Conservation (phyloP, 2,113 vertebrate species). For the Trichechus manatus region DNA sequence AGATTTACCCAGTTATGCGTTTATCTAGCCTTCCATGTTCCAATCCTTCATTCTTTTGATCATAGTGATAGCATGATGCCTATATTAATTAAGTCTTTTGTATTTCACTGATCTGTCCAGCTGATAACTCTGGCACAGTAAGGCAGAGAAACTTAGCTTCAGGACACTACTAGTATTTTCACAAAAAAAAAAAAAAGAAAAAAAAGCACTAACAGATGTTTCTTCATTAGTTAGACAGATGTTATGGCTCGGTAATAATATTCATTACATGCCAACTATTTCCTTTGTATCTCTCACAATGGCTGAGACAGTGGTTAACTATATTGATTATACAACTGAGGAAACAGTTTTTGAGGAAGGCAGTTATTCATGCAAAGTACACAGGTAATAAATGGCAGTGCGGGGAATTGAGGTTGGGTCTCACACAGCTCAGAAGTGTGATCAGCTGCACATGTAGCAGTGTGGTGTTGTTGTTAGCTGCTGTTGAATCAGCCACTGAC, state of each 20-base stretch:
- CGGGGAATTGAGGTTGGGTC: background rate
- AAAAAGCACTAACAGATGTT: background rate
- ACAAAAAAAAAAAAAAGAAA: background rate
- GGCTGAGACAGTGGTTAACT: background rate
- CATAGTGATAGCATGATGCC: background rate
- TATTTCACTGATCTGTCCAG: background rate
- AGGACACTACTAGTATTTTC: background rate
- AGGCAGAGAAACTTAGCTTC: background rate
- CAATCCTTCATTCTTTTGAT: background rate
- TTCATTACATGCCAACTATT: background rate
- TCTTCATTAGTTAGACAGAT: background rate
- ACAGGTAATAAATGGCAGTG: background rate
- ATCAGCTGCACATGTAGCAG: fast-evolving
- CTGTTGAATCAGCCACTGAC: background rate
- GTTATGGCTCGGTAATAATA: background rate
- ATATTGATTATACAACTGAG: background rate
- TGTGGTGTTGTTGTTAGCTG: background rate
- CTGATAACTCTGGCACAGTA: background rate
- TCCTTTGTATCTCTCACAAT: background rate
- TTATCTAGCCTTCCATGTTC: background rate
- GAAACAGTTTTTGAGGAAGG: background rate
- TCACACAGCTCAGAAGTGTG: background rate
- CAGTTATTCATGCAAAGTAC: background rate
- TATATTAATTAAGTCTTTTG: background rate
- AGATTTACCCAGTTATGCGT: background rate